A percentile compares a stretch with the other conserved stretches of the same genome.
Conservation (phyloP, 1,140 invertebrate genomes). For the Hetaerina americana region DNA sequence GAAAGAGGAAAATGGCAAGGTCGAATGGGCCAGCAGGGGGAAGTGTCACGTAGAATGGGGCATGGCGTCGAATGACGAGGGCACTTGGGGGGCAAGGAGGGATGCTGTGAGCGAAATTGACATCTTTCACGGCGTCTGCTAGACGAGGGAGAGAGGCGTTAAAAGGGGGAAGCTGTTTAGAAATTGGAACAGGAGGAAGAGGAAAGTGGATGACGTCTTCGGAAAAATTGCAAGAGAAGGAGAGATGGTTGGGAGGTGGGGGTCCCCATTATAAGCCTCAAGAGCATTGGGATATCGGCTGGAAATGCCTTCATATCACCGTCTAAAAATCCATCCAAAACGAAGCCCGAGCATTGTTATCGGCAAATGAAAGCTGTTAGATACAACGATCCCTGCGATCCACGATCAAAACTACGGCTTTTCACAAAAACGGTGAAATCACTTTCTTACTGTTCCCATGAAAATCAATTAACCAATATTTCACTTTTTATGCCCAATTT, state of each 20-base stretch:
- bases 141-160: background rate
- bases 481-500: too few species aligned
- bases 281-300: background rate
- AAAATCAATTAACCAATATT: too few species aligned
- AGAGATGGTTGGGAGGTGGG: too few species aligned
- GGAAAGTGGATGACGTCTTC: background rate
- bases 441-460: too few species aligned
- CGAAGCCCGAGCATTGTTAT: background rate
- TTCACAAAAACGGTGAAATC: too few species aligned
- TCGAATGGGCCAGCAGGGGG: background rate
- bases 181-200: background rate
- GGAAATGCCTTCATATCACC: background rate
- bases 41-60: background rate
- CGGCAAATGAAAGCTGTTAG: background rate
- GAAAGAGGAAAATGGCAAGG: background rate
- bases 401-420: too few species aligned
- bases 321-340: background rate
- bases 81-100: too few species aligned
- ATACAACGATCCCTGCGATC: too few species aligned
- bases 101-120: background rate
- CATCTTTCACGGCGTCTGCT: too few species aligned
- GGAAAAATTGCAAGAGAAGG: too few species aligned
- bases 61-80: background rate
- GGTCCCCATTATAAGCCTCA: background rate
- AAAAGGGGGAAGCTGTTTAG: background rate